Evolutionary conservation across 1,140 invertebrate genomes (phyloP).

Genomic region (Oppia nitens): DNA sequence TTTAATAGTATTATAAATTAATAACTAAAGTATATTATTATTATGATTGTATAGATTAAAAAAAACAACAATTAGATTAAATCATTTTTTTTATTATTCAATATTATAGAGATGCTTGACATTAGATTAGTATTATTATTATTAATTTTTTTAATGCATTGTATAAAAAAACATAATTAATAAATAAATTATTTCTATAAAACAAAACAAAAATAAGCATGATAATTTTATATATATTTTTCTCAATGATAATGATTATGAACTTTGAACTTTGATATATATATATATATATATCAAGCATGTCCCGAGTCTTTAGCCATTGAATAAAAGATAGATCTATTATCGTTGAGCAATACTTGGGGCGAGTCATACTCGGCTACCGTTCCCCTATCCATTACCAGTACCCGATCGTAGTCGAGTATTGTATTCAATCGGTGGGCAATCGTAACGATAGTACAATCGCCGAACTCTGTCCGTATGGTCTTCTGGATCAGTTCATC

Average conservation of each 20-base stretch:
- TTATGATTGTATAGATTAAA: no score
- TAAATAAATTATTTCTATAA: no score
- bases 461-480: conserved; percentile 27
- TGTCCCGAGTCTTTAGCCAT: conserved; percentile 21
- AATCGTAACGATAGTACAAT: conserved; percentile 31
- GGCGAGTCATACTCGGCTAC: conserved; percentile 19
- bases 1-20: no score
- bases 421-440: conserved; percentile 33
- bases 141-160: neutral
- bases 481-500: conserved; percentile 30
- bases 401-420: conserved; percentile 27
- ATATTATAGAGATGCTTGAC: no score
- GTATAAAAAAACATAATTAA: no score
- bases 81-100: no score
- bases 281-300: neutral
- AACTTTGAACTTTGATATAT: neutral
- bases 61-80: no score
- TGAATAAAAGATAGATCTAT: conserved; percentile 16
- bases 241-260: no score
- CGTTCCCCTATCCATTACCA: conserved; percentile 19
- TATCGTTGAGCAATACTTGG: conserved; percentile 10
- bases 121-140: neutral
- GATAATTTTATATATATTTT: no score
- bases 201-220: no score
- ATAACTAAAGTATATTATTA: no score